phyloP scores from a whole-genome alignment of 2,113 vertebrate species.

The Oophaga pumilio region DNA sequence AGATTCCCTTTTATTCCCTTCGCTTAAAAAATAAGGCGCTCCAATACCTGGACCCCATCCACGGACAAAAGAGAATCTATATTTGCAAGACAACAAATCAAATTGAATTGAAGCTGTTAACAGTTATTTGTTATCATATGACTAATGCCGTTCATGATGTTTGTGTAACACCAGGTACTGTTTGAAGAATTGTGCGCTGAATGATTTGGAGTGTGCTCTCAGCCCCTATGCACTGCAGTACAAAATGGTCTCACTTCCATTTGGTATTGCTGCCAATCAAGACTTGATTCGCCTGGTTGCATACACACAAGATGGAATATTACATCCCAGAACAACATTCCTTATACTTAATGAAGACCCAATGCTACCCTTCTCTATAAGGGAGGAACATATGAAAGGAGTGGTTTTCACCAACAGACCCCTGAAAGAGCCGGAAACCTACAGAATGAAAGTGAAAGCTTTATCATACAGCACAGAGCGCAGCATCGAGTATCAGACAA shows the following conservation, averaged over 20 bases:
- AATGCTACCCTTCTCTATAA: conserved; percentile 83
- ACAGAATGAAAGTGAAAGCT: conserved; percentile 90
- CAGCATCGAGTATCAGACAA: conserved; percentile 91
- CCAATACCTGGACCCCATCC: not conserved
- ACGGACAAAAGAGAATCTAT: not conserved
- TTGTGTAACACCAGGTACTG: conserved; percentile 79
- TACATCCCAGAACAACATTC: conserved; percentile 93
- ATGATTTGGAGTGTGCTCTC: conserved; percentile 89
- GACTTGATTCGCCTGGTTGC: conserved; percentile 95
- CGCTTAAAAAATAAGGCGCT: too few species aligned
- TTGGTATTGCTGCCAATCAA: conserved; percentile 91
- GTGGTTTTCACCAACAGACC: conserved; percentile 86
- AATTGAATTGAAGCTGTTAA: not conserved
- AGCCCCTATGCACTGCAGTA: conserved; percentile 94
- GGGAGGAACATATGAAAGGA: conserved; percentile 92
- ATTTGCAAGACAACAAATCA: not conserved
- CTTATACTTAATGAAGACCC: conserved; percentile 79
- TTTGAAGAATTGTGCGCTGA: conserved; percentile 88
- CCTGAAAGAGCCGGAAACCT: conserved; percentile 83
- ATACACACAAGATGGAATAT: conserved; percentile 91
- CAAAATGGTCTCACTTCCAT: conserved; percentile 93
- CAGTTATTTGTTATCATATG: not conserved
- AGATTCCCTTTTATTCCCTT: too few species aligned
- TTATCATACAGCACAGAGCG: conserved; percentile 82
- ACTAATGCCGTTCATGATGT: conserved; percentile 9